A percentile compares a stretch with the other conserved stretches of the same genome.
phyloP scores from a whole-genome alignment of 2,888 invertebrate species.

The Halictus quadricinctus region DNA sequence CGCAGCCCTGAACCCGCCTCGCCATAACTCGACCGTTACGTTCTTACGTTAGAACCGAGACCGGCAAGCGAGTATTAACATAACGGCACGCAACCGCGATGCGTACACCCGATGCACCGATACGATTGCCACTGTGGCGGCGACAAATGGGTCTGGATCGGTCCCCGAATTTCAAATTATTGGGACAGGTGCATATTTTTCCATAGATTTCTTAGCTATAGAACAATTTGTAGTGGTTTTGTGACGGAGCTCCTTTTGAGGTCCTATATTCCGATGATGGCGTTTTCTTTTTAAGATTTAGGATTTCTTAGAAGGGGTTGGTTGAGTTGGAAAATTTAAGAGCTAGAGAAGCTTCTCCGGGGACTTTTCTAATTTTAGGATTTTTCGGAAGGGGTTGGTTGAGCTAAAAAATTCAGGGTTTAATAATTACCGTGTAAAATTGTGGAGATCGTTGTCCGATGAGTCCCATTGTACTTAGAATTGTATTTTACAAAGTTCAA shows the following conservation, averaged over 20 bases:
- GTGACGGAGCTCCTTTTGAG: background rate
- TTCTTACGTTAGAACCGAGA: constrained; percentile 70
- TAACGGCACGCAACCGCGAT: constrained; percentile 76
- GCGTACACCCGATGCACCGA: constrained; percentile 39
- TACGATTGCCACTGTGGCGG: background rate
- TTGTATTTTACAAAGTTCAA: no score
- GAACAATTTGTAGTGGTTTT: background rate
- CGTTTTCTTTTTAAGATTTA: no score
- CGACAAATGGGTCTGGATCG: background rate
- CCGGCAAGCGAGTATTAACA: constrained; percentile 79
- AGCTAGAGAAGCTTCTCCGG: no score
- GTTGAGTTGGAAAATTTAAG: no score
- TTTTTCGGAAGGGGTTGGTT: no score
- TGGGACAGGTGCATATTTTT: background rate
- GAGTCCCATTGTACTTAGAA: no score
- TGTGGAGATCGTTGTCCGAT: no score
- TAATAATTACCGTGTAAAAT: no score
- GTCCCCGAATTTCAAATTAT: background rate
- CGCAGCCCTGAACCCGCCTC: constrained; percentile 72
- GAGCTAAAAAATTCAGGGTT: no score
- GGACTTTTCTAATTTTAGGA: no score
- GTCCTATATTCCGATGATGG: no score
- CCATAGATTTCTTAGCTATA: background rate
- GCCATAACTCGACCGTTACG: constrained; percentile 80
- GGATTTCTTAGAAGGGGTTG: no score